These are phyloP conservation scores for Strongylocentrotus purpuratus DNA, from an alignment of 35 echinoderm and acorn worm genomes.

Conservation along the genomic window DNA sequence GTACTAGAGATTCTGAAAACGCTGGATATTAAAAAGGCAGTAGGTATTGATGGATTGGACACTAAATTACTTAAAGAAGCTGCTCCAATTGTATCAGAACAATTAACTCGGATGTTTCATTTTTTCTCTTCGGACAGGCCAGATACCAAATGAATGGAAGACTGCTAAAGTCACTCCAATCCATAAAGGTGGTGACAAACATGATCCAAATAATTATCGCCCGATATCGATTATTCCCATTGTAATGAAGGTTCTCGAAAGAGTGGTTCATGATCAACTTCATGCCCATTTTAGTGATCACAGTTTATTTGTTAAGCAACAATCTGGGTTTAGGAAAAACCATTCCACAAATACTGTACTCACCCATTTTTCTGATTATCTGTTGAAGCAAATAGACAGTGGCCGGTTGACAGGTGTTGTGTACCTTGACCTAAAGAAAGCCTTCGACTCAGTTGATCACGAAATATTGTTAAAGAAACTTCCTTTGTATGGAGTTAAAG, in stretches of 20 bases:
- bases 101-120: conserved; percentile 44
- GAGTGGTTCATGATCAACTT: conserved; percentile 51
- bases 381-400: conserved; percentile 39
- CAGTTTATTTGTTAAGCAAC: conserved; percentile 22
- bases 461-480: too few species aligned
- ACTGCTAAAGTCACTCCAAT: conserved; percentile 45
- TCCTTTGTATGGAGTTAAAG: too few species aligned
- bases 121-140: neutral
- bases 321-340: conserved; percentile 48
- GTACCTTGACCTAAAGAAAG: conserved; percentile 61
- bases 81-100: conserved; percentile 23
- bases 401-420: conserved; percentile 41
- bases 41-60: conserved; percentile 46
- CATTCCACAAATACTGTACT: conserved; percentile 51
- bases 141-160: conserved; percentile 57
- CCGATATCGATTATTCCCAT: conserved; percentile 55
- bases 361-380: conserved; percentile 51
- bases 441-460: conserved; percentile 57
- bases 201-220: conserved; percentile 42
- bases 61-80: conserved; percentile 51
- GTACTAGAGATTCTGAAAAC: conserved; percentile 25
- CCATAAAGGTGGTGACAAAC: conserved; percentile 40
- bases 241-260: conserved; percentile 64
- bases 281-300: conserved; percentile 36
- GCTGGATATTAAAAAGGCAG: conserved; percentile 38